These are phyloP conservation scores for Cyclophora albipunctata DNA, from an alignment of 2,888 invertebrate genomes.

Conservation along the genomic window DNA sequence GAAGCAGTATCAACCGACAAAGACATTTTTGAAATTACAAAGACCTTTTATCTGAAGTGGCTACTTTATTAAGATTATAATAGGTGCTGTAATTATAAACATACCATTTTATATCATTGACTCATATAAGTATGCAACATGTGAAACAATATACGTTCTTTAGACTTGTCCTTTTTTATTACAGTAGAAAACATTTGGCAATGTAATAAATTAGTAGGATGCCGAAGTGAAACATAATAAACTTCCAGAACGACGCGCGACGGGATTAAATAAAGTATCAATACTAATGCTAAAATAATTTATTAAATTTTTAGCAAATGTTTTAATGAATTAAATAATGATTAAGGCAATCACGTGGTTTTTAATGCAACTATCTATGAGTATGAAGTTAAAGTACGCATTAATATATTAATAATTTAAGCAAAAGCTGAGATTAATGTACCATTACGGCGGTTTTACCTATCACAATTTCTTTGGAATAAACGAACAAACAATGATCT, in stretches of 20 bases:
- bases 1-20: neutral
- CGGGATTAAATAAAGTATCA: slow-evolving; percentile 25
- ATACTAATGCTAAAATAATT: slow-evolving; percentile 64
- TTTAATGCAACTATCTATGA: slow-evolving; percentile 63
- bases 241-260: too few relatives aligned
- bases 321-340: slow-evolving; percentile 65
- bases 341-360: slow-evolving; percentile 72
- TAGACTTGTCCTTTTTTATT: too few relatives aligned
- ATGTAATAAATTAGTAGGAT: too few relatives aligned
- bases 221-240: too few relatives aligned
- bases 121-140: neutral
- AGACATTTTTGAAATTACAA: neutral
- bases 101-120: slow-evolving; percentile 4
- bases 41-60: neutral
- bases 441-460: slow-evolving; percentile 56
- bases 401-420: slow-evolving; percentile 51
- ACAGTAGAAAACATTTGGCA: too few relatives aligned
- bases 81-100: slow-evolving; percentile 4
- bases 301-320: slow-evolving; percentile 66
- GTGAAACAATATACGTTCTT: too few relatives aligned
- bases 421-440: slow-evolving; percentile 67
- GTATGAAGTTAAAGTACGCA: slow-evolving; percentile 46
- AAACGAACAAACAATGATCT: slow-evolving; percentile 29
- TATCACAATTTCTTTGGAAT: slow-evolving; percentile 72
- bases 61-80: slow-evolving; percentile 4